Percentiles rank a stretch among this genome's conserved stretches.
These are phyloP conservation scores for Temnothorax longispinosus DNA, from an alignment of 1,140 invertebrate genomes.

Conservation along the genomic window DNA sequence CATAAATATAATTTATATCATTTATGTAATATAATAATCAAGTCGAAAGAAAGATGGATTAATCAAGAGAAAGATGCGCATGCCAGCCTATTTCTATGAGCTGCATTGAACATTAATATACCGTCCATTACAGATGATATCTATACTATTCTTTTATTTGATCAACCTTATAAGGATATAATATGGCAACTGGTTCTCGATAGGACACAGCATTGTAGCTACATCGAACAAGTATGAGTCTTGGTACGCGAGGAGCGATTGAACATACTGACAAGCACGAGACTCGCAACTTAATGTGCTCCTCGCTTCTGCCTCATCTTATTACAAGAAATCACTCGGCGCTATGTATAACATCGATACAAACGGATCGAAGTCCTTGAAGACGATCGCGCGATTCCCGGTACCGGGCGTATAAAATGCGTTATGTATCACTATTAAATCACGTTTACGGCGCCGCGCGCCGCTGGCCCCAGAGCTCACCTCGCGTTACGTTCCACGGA, in stretches of 20 bases:
- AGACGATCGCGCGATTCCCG: constrained; percentile 38
- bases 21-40: not conserved
- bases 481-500: not conserved
- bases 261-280: constrained; percentile 25
- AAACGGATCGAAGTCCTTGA: constrained; percentile 3
- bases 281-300: constrained; percentile 8
- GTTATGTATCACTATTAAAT: constrained; percentile 51
- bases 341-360: constrained; percentile 29
- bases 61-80: not conserved
- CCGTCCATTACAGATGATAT: not conserved
- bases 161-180: not conserved
- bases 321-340: constrained; percentile 48
- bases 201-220: not conserved
- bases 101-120: not conserved
- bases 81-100: not conserved
- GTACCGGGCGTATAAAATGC: constrained; percentile 40
- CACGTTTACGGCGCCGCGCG: constrained; percentile 43
- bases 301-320: constrained; percentile 8
- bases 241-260: not conserved
- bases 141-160: not conserved
- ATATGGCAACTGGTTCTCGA: not conserved
- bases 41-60: not conserved
- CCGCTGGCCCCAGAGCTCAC: constrained; percentile 5
- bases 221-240: not conserved
- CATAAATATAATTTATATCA: not conserved